Conservation (phyloP, 2,888 invertebrate species). For the Himalopsyche anomala region DNA sequence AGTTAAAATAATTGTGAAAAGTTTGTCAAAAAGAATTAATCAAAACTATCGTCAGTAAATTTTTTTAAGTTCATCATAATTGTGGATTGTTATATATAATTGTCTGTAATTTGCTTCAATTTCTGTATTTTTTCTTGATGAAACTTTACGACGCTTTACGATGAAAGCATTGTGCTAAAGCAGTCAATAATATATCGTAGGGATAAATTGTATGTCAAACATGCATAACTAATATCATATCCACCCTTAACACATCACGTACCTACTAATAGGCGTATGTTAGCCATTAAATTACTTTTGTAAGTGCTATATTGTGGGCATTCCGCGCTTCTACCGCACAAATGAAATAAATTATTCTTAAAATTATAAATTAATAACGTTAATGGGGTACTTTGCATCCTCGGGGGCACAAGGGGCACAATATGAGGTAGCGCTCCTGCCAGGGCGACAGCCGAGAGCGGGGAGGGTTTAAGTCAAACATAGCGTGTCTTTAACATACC, state of each 20-base stretch:
- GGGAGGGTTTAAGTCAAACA: constrained; percentile 57
- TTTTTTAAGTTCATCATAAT: too few species aligned
- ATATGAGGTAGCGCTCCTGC: not conserved
- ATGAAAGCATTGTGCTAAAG: not conserved
- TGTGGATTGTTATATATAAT: too few species aligned
- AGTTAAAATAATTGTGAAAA: too few species aligned
- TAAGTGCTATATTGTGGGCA: constrained; percentile 41
- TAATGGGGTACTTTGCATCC: constrained; percentile 58
- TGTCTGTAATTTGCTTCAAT: too few species aligned
- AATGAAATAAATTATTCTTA: constrained; percentile 60
- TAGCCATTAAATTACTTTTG: constrained; percentile 45
- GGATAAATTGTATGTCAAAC: constrained; percentile 27
- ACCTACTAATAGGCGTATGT: constrained; percentile 26
- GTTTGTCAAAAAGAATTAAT: too few species aligned
- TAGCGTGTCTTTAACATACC: constrained; percentile 56
- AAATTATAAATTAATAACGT: constrained; percentile 64
- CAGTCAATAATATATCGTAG: constrained; percentile 10
- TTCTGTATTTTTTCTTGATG: too few species aligned
- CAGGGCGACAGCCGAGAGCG: not conserved
- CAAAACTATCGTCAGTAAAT: too few species aligned
- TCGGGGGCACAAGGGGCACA: constrained; percentile 9
- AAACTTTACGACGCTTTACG: too few species aligned
- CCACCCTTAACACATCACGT: constrained; percentile 10
- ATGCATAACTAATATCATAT: constrained; percentile 7
- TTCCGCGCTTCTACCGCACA: constrained; percentile 31